Conservation (phyloP, 2,797 vertebrate species). For the Smutsia gigantea region DNA sequence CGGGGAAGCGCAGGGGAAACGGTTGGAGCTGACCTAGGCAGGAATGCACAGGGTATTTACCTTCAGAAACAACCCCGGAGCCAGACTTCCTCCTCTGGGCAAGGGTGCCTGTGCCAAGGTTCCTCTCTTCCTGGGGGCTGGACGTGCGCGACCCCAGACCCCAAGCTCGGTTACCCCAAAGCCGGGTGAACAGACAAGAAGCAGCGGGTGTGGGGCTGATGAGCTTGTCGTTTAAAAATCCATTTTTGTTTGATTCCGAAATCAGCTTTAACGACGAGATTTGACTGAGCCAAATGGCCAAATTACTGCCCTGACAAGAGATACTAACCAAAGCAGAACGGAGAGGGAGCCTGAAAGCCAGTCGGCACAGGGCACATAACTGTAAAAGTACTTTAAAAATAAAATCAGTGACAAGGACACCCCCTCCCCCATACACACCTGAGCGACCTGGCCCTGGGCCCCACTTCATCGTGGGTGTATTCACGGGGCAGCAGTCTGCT, state of each 20-base stretch:
- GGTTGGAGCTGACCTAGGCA: neutral
- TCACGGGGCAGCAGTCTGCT: neutral
- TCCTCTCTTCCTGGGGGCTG: neutral
- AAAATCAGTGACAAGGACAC: neutral
- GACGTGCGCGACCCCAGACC: neutral
- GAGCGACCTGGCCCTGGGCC: neutral
- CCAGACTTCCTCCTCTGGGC: neutral
- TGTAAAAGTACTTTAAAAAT: constrained; percentile 22
- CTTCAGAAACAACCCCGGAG: neutral
- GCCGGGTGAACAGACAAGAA: neutral
- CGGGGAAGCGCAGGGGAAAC: neutral
- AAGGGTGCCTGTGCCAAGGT: neutral
- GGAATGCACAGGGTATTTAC: constrained; percentile 33
- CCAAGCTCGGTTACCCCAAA: neutral
- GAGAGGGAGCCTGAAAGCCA: neutral
- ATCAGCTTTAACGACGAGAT: constrained; percentile 47
- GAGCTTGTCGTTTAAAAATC: constrained; percentile 51
- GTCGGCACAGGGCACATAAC: neutral
- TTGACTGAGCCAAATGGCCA: constrained; percentile 53
- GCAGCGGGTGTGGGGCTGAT: neutral
- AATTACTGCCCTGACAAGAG: constrained; percentile 37
- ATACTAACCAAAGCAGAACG: neutral
- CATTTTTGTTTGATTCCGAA: constrained; percentile 62
- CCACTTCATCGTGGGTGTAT: neutral
- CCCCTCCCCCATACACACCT: accelerated